Evolutionary conservation across 2,888 invertebrate genomes (phyloP).

Genomic region (Teinopalpus imperialis): DNA sequence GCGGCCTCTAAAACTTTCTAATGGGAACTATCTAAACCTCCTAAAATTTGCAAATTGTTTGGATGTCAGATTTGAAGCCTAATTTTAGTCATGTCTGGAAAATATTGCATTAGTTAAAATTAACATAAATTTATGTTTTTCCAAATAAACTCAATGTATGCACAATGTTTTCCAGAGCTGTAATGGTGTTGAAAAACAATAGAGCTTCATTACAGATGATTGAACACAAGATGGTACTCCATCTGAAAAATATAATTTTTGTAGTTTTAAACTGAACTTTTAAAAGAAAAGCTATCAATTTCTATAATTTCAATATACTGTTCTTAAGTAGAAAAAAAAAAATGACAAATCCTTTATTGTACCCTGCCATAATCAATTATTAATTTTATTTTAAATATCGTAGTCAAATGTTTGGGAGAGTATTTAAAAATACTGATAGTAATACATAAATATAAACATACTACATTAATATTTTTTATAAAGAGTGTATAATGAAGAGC

Average conservation of each 20-base stretch:
- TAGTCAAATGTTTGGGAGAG: conserved; percentile 9
- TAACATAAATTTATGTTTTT: neutral
- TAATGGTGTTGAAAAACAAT: neutral
- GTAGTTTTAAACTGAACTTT: conserved; percentile 12
- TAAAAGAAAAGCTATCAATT: too few species aligned
- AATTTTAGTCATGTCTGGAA: conserved; percentile 4
- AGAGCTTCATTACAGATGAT: conserved; percentile 19
- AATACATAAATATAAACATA: too few species aligned
- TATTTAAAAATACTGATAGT: too few species aligned
- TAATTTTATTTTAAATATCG: neutral
- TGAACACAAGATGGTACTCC: conserved; percentile 22
- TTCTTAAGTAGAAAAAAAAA: too few species aligned
- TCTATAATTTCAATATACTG: too few species aligned
- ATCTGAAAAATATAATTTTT: conserved; percentile 26
- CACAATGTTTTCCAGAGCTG: conserved; percentile 15
- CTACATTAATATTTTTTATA: too few species aligned
- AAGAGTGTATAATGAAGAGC: too few species aligned
- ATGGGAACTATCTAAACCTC: conserved; percentile 50
- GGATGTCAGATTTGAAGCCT: conserved; percentile 1
- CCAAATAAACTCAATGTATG: neutral
- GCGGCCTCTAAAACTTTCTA: conserved; percentile 58
- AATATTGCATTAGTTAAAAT: neutral
- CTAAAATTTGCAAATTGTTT: conserved; percentile 8
- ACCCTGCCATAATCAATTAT: too few species aligned
- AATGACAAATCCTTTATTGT: too few species aligned